Evolutionary conservation across 2,113 vertebrate species (phyloP).

Genomic region (Stigmatopora argus): DNA sequence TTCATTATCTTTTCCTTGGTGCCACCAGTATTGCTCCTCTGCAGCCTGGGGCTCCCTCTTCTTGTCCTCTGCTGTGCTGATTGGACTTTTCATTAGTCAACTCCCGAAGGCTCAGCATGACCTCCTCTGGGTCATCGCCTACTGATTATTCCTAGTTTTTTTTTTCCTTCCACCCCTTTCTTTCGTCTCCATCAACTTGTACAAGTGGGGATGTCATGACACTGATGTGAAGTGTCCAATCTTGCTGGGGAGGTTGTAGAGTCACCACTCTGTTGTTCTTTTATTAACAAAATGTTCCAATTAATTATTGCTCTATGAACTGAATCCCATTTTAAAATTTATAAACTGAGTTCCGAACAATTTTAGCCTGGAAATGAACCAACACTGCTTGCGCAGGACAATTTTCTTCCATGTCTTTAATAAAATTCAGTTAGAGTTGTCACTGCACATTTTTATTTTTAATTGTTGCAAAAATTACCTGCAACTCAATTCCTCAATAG

Average conservation of each 20-base stretch:
- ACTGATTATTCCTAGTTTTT: conserved; percentile 58
- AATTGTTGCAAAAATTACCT: conserved; percentile 63
- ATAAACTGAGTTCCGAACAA: too few species aligned
- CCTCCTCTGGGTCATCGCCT: conserved; percentile 68
- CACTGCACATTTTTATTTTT: conserved; percentile 4
- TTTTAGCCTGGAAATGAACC: too few species aligned
- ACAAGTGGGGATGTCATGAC: conserved; percentile 39
- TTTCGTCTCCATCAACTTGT: conserved; percentile 42
- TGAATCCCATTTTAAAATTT: too few species aligned
- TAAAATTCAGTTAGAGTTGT: too few species aligned
- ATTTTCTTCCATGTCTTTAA: too few species aligned
- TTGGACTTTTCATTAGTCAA: conserved; percentile 73
- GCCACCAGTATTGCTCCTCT: conserved; percentile 47
- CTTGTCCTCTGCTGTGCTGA: conserved; percentile 64
- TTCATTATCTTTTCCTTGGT: conserved; percentile 35
- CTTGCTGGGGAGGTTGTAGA: conserved; percentile 15
- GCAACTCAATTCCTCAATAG: conserved; percentile 60
- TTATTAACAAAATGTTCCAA: not conserved
- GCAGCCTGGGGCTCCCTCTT: conserved; percentile 60
- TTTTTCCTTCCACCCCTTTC: conserved; percentile 24
- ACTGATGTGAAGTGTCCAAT: conserved; percentile 26
- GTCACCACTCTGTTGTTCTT: conserved; percentile 9
- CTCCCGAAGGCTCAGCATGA: conserved; percentile 60
- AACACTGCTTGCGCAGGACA: too few species aligned
- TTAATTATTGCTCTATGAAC: too few species aligned